These are phyloP conservation scores for Endotricha flammealis DNA, from an alignment of 2,888 invertebrate species.

Conservation along the genomic window DNA sequence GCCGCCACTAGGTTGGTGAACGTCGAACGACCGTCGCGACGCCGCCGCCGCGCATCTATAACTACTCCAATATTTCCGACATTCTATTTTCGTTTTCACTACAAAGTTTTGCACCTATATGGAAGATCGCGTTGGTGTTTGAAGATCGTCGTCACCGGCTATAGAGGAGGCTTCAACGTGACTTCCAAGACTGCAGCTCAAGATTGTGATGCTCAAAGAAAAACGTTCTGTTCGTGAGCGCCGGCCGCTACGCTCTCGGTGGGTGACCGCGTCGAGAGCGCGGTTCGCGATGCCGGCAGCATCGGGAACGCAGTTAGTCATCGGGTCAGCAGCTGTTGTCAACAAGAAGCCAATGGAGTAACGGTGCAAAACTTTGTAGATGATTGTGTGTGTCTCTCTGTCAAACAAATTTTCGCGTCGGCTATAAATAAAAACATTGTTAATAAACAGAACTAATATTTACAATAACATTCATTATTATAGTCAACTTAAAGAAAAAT, in stretches of 20 bases:
- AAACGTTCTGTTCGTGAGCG: no score
- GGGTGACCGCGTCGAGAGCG: no score
- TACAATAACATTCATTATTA: no score
- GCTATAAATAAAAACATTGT: no score
- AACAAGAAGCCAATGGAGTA: constrained; percentile 34
- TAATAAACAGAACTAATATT: no score
- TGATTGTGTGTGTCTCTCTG: constrained; percentile 31
- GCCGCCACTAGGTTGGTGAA: constrained; percentile 75
- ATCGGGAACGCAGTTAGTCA: neutral
- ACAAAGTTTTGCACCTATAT: constrained; percentile 74
- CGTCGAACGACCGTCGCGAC: constrained; percentile 62
- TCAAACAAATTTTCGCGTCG: constrained; percentile 10
- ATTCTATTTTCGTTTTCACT: constrained; percentile 54
- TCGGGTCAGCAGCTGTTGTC: constrained; percentile 12
- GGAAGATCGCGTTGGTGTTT: constrained; percentile 10
- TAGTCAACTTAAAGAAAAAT: neutral
- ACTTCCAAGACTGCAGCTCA: no score
- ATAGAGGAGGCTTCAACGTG: no score
- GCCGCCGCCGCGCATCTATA: constrained; percentile 60
- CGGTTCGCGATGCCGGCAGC: no score
- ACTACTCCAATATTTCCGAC: constrained; percentile 52
- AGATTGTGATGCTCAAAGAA: no score
- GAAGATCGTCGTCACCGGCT: neutral
- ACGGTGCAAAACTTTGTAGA: constrained; percentile 79
- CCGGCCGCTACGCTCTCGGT: no score